Conservation (phyloP, 1,140 invertebrate species). For the Radopholus similis region DNA sequence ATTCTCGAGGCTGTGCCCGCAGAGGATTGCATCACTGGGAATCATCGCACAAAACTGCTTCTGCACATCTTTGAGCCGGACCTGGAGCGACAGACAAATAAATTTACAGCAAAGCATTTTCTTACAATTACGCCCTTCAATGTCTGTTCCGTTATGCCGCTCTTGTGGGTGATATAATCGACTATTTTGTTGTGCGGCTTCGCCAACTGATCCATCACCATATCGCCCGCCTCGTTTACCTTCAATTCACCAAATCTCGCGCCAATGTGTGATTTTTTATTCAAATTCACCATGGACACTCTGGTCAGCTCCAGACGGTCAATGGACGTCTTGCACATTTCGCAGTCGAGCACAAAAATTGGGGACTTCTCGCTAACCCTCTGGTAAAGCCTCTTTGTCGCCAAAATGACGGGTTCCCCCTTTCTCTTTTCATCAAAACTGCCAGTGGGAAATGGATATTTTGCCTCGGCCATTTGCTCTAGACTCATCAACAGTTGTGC, state of each 20-base stretch:
- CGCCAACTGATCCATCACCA: constrained; percentile 23
- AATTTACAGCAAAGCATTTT: neutral
- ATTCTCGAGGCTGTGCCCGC: constrained; percentile 27
- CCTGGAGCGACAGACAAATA: neutral
- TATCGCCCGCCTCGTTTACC: constrained; percentile 29
- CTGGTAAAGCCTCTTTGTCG: neutral
- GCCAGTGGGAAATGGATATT: constrained; percentile 10
- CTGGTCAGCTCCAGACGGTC: constrained; percentile 22
- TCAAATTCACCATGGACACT: constrained; percentile 20
- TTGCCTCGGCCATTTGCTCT: constrained; percentile 17
- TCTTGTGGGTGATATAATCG: constrained; percentile 28
- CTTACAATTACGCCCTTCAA: constrained; percentile 12
- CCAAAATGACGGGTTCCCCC: too few relatives aligned
- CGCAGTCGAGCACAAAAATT: constrained; percentile 29
- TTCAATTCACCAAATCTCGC: too few relatives aligned
- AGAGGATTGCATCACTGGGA: constrained; percentile 25
- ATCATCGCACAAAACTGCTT: constrained; percentile 4
- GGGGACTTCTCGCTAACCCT: neutral
- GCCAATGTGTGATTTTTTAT: neutral
- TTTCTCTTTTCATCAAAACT: constrained; percentile 9
- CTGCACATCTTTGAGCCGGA: constrained; percentile 24
- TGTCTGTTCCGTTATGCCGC: constrained; percentile 28
- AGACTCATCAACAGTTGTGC: constrained; percentile 17
- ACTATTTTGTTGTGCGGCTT: constrained; percentile 31
- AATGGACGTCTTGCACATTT: constrained; percentile 26